These are phyloP conservation scores for Gasterosteus aculeatus DNA, from an alignment of 2,113 vertebrate species.

Conservation along the genomic window DNA sequence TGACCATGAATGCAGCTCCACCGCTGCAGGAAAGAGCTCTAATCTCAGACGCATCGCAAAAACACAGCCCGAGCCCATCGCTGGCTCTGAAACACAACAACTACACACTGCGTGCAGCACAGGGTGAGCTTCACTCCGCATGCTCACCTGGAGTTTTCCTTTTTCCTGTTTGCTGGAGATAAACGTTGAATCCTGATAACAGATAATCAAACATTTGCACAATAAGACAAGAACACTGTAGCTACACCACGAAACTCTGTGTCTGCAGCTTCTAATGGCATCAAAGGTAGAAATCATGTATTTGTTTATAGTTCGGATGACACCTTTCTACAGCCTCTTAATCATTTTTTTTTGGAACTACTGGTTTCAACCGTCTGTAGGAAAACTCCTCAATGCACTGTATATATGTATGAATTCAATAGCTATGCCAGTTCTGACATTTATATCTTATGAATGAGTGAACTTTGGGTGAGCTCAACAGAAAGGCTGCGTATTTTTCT, in stretches of 20 bases:
- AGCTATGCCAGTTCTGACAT: conserved; percentile 39
- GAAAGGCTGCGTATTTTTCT: conserved; percentile 39
- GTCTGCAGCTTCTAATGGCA: conserved; percentile 48
- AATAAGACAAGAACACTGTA: conserved; percentile 61
- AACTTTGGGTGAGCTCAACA: conserved; percentile 48
- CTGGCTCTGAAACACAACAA: conserved; percentile 72
- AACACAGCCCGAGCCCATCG: conserved; percentile 76
- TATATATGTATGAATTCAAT: conserved; percentile 27
- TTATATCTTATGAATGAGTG: conserved; percentile 60
- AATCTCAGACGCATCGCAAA: conserved; percentile 76
- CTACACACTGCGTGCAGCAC: conserved; percentile 59
- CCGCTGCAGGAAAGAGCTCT: conserved; percentile 74
- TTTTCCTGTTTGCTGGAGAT: conserved; percentile 71
- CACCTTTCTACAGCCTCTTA: not conserved
- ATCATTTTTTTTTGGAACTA: not conserved
- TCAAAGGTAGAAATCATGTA: conserved; percentile 27
- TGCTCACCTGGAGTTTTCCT: conserved; percentile 72
- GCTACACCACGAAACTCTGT: conserved; percentile 49
- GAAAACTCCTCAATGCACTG: not conserved
- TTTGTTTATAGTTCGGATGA: conserved; percentile 3
- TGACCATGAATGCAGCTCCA: conserved; percentile 75
- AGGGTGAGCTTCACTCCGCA: conserved; percentile 75
- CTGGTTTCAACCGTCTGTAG: not conserved
- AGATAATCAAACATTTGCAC: conserved; percentile 78
- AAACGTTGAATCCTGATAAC: conserved; percentile 75